Evolutionary conservation across 2,113 vertebrate species (phyloP), one percentile per base, ranked within the genome.

Genomic region (Meleagris gallopavo): DNA sequence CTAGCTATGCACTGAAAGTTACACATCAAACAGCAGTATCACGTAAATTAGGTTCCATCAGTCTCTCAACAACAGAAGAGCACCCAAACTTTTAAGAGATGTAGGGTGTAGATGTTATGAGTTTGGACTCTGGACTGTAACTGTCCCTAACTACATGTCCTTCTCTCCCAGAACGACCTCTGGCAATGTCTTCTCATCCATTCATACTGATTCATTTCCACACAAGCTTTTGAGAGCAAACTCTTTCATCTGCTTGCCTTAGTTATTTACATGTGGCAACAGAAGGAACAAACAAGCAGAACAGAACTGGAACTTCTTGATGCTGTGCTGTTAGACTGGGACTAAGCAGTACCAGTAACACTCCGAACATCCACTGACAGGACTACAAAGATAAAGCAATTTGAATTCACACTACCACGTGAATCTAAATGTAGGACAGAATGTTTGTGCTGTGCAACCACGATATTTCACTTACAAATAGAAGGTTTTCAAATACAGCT

Each of bases 281-380:
- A 91, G 34, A 4, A 90, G 30, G 46, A 90, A 81, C 34, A 79
- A 88, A 70, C n/a, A 92, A 62, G 27, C 46, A 83, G 48, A 93
- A 78, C 48, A 69, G 0, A 91, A 91, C 32, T 10, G 32, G 18
- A 43, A 17, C 83, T 84, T 58, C 72, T 41, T 50, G 21, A 32
- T 70, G 38, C 46, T 50, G 46, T 83, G 24, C 15, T 48, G 17
- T 43, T 20, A 24, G 41, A 43, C 25, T 2, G 1, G 32, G 32
- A 45, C 40, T 34, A 82, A 69, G 48, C 2, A 83, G 34, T 30
- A 52, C 36, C 32, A 78, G 45, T 85, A 75, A 55, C 6, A 72
- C 62, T 69, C 34, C 62, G 30, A 75, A 67, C 36, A 20, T 11
- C 40, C 29, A 58, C 27, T 22, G 32, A 61, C 6, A 6, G 4